Percentiles rank a stretch among this genome's conserved stretches.
phyloP scores from a whole-genome alignment of 2,113 vertebrate species.

The Albula glossodonta region DNA sequence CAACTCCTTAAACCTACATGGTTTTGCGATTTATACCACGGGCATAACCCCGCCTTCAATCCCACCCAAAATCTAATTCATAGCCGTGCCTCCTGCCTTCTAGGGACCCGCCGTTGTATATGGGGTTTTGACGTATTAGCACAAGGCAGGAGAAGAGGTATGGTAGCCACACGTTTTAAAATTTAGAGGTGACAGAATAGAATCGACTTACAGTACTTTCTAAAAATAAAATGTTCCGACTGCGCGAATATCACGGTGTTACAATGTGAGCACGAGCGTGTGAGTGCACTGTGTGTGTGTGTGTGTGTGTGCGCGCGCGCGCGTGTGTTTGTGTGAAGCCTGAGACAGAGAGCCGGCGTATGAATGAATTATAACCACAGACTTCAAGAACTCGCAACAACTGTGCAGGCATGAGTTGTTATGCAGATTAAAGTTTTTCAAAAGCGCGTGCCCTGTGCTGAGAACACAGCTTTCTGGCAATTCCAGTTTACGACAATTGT shows the following conservation, averaged over 20 bases:
- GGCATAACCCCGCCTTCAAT: conserved; percentile 41
- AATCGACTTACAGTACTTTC: neutral
- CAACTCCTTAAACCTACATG: conserved; percentile 32
- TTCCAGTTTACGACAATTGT: neutral
- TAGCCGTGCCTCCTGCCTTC: conserved; percentile 33
- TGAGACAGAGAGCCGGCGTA: neutral
- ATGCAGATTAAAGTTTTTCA: neutral
- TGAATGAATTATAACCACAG: neutral
- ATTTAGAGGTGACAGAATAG: neutral
- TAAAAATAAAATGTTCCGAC: conserved; percentile 21
- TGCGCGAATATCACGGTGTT: neutral
- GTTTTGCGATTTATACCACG: conserved; percentile 43
- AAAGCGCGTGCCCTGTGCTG: neutral
- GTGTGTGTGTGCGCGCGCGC: neutral
- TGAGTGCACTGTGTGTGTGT: neutral
- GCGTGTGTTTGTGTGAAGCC: too few species aligned
- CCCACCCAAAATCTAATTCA: conserved; percentile 31
- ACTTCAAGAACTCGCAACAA: neutral
- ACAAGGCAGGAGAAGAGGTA: conserved; percentile 5
- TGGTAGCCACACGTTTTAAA: conserved; percentile 19
- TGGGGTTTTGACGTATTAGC: conserved; percentile 25
- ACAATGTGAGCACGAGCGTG: neutral
- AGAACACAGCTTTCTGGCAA: neutral
- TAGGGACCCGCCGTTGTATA: conserved; percentile 30
- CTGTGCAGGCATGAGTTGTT: neutral